Conservation (phyloP, 2,888 invertebrate genomes). For the Uloborus plumipes region DNA sequence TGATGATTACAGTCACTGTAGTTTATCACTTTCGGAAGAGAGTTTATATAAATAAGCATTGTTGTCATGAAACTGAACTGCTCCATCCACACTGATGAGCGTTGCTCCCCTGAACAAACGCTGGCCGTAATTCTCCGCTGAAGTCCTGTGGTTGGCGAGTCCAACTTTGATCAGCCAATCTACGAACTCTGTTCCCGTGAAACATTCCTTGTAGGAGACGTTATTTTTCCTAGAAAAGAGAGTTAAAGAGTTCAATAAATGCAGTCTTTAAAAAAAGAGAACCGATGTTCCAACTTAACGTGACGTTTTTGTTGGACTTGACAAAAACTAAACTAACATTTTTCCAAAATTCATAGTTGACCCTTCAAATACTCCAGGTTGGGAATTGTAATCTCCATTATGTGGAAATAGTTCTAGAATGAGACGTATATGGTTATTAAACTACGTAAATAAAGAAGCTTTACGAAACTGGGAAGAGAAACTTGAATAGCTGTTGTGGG, state of each 20-base stretch:
- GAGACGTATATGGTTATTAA: too few relatives aligned
- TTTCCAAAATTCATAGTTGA: too few relatives aligned
- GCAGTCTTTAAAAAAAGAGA: too few relatives aligned
- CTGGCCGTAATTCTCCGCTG: slow-evolving; percentile 86
- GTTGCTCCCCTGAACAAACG: slow-evolving; percentile 88
- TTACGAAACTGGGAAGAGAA: too few relatives aligned
- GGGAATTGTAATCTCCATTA: too few relatives aligned
- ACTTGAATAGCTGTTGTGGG: too few relatives aligned
- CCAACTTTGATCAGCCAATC: slow-evolving; percentile 89
- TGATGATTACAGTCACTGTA: not conserved
- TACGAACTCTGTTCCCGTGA: slow-evolving; percentile 87
- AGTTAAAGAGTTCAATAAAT: not conserved
- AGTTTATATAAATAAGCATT: slow-evolving; percentile 35
- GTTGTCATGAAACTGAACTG: slow-evolving; percentile 86
- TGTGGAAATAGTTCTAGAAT: too few relatives aligned
- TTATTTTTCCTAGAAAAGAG: slow-evolving; percentile 42
- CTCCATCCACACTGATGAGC: slow-evolving; percentile 84
- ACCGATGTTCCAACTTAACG: too few relatives aligned
- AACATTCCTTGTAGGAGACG: slow-evolving; percentile 78
- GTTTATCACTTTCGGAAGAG: not conserved
- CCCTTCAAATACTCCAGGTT: too few relatives aligned
- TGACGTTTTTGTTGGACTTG: too few relatives aligned
- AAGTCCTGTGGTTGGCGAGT: slow-evolving; percentile 82
- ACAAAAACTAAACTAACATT: too few relatives aligned
- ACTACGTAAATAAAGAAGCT: too few relatives aligned